Evolutionary conservation across 2,888 invertebrate genomes (phyloP).

Genomic region (Hofmannophila pseudospretella): DNA sequence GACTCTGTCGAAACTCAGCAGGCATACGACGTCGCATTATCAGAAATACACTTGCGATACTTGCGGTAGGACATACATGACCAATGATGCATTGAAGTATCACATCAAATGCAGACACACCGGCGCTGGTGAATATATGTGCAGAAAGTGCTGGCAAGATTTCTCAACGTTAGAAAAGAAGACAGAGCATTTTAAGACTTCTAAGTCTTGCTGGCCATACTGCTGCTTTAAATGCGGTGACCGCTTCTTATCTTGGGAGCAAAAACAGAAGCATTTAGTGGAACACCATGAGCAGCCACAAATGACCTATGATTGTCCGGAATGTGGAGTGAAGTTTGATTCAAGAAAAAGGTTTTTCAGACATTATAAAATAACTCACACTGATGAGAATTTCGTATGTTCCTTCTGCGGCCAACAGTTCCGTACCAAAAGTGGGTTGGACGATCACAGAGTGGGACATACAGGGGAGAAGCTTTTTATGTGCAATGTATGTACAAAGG

Average conservation of each 20-base stretch:
- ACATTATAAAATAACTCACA: constrained; percentile 52
- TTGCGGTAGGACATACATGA: constrained; percentile 60
- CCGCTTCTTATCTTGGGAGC: constrained; percentile 47
- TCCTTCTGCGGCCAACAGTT: too few species aligned
- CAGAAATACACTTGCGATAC: constrained; percentile 57
- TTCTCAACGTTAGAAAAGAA: not conserved
- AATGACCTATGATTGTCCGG: constrained; percentile 45
- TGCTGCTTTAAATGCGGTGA: constrained; percentile 53
- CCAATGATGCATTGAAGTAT: constrained; percentile 45
- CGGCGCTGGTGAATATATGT: not conserved
- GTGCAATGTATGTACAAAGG: constrained; percentile 68
- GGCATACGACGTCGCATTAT: constrained; percentile 60
- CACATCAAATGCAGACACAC: constrained; percentile 31
- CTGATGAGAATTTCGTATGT: constrained; percentile 49
- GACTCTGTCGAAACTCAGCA: constrained; percentile 38
- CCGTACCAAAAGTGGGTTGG: too few species aligned
- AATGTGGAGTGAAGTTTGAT: constrained; percentile 46
- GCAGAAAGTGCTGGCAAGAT: constrained; percentile 1
- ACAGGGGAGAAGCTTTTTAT: constrained; percentile 69
- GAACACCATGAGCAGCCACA: constrained; percentile 47
- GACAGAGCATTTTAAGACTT: constrained; percentile 34
- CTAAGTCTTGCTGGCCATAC: constrained; percentile 53
- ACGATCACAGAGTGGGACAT: constrained; percentile 71
- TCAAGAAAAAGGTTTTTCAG: constrained; percentile 46
- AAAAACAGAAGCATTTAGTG: constrained; percentile 47